Conservation (phyloP, 92 coral and sea anemone genomes). For the Palythoa heliodiscus region DNA sequence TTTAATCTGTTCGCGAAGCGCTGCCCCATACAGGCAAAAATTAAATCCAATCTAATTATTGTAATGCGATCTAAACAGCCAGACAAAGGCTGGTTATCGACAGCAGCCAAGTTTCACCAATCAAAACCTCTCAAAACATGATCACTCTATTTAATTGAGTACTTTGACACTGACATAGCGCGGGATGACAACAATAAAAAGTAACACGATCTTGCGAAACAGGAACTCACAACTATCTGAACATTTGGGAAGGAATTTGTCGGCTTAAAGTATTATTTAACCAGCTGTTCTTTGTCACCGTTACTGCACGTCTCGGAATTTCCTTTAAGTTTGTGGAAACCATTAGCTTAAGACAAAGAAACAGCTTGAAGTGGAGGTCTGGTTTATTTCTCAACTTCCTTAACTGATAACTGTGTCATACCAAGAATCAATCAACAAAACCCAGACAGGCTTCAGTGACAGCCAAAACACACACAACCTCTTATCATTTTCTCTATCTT, state of each 20-base stretch:
- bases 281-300: constrained; percentile 58
- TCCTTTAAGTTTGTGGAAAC: constrained; percentile 32
- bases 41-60: constrained; percentile 72
- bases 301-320: constrained; percentile 13
- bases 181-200: constrained; percentile 48
- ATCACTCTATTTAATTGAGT: constrained; percentile 44
- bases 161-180: constrained; percentile 57
- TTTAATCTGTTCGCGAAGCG: constrained; percentile 73
- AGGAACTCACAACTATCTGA: constrained; percentile 57
- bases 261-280: constrained; percentile 53
- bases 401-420: constrained; percentile 44
- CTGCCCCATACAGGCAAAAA: constrained; percentile 77
- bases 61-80: constrained; percentile 62
- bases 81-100: constrained; percentile 52
- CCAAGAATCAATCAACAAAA: constrained; percentile 47
- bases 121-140: constrained; percentile 45
- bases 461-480: constrained; percentile 34
- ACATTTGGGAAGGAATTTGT: constrained; percentile 69
- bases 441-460: constrained; percentile 44
- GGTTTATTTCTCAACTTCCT: constrained; percentile 39
- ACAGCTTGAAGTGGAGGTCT: constrained; percentile 12
- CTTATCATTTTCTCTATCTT: constrained; percentile 31
- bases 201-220: constrained; percentile 52
- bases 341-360: constrained; percentile 21
- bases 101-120: constrained; percentile 42